Conservation (phyloP, 1,140 invertebrate species). For the Cotesia glomerata region DNA sequence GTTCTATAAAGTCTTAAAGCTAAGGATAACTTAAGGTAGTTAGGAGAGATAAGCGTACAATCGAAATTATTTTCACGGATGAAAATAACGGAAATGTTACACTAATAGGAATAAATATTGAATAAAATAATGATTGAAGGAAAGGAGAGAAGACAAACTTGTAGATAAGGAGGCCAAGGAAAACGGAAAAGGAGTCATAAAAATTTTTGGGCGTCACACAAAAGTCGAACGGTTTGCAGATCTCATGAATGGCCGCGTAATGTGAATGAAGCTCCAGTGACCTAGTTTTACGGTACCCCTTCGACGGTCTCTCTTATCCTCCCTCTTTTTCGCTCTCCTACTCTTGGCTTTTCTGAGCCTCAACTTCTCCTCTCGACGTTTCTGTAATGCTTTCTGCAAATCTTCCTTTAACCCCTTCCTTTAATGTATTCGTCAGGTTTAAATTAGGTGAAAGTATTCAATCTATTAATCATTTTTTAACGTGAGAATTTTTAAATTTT, state of each 20-base stretch:
- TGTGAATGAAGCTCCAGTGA: conserved; percentile 64
- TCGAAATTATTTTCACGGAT: background rate
- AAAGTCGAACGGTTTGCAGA: conserved; percentile 58
- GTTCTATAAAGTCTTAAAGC: no score
- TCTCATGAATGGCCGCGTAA: conserved; percentile 64
- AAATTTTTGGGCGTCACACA: conserved; percentile 27
- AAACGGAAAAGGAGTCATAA: conserved; percentile 3
- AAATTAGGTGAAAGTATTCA: no score
- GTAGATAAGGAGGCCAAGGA: background rate
- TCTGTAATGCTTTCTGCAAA: background rate
- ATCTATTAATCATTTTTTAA: no score
- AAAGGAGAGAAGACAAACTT: background rate
- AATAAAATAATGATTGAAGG: background rate
- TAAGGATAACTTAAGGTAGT: no score
- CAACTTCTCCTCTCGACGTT: background rate
- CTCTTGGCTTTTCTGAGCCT: background rate
- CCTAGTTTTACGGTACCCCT: conserved; percentile 51
- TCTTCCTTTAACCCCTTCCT: background rate
- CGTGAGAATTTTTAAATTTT: no score
- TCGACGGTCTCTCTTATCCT: conserved; percentile 13
- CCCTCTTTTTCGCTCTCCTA: conserved; percentile 28
- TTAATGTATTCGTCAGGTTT: background rate
- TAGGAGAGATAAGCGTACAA: no score
- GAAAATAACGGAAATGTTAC: background rate
- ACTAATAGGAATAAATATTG: background rate